phyloP scores from a whole-genome alignment of 2,888 invertebrate species.

The Alitta virens region DNA sequence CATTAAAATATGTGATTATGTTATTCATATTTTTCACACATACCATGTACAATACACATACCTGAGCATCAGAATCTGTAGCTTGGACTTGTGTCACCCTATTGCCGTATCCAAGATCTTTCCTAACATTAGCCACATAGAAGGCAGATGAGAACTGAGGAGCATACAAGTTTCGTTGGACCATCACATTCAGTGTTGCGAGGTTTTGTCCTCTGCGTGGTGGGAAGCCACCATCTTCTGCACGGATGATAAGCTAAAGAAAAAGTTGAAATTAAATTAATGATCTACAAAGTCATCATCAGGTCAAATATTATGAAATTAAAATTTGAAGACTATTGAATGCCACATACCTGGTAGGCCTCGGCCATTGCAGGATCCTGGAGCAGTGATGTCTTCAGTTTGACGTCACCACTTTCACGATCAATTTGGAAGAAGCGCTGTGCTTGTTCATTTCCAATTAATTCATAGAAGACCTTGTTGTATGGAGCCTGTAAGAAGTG shows the following conservation, averaged over 20 bases:
- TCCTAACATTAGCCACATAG: conserved; percentile 34
- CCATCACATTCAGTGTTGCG: conserved; percentile 38
- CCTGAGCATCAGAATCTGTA: conserved; percentile 32
- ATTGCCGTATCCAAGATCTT: conserved; percentile 30
- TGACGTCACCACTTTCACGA: conserved; percentile 35
- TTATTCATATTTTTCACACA: no score
- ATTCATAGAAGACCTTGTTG: conserved; percentile 36
- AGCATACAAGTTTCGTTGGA: conserved; percentile 38
- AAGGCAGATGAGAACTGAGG: conserved; percentile 35
- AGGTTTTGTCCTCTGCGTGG: conserved; percentile 24
- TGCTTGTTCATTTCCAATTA: conserved; percentile 26
- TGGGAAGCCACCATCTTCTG: conserved; percentile 35
- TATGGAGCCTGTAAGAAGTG: conserved; percentile 29
- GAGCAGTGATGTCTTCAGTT: conserved; percentile 35
- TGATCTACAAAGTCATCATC: no score
- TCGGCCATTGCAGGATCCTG: conserved; percentile 27
- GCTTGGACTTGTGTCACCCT: conserved; percentile 36
- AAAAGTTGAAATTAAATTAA: no score
- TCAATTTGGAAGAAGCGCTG: conserved; percentile 37
- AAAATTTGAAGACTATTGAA: no score
- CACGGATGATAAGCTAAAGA: background rate
- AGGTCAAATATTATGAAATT: no score
- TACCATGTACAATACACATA: no score
- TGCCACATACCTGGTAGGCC: conserved; percentile 14
- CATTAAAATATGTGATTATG: no score